phyloP scores from a whole-genome alignment of 2,797 vertebrate species.

The Orestias chungarensis region DNA sequence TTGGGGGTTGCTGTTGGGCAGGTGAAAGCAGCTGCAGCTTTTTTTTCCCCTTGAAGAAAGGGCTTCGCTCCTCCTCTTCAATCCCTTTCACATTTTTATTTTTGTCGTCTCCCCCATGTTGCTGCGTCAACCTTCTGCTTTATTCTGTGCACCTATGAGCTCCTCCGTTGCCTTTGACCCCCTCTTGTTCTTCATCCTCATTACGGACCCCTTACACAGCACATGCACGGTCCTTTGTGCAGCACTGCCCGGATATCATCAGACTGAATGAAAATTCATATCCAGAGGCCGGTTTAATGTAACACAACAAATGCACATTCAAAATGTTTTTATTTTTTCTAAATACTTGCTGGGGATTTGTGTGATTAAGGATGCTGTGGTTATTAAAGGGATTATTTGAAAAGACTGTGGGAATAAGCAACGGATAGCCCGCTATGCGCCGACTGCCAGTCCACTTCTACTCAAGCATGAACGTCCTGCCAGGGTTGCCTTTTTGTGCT shows the following conservation, averaged over 20 bases:
- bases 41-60: conserved; percentile 38
- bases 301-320: conserved; percentile 19
- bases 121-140: conserved; percentile 6
- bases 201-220: conserved; percentile 63
- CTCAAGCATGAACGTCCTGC: conserved; percentile 44
- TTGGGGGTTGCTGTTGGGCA: conserved; percentile 51
- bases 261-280: conserved; percentile 62
- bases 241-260: conserved; percentile 47
- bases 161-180: conserved; percentile 2
- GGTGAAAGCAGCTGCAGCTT: conserved; percentile 70
- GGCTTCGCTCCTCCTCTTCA: conserved; percentile 16
- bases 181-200: conserved; percentile 41
- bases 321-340: conserved; percentile 8
- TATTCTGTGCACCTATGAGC: conserved; percentile 23
- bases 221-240: conserved; percentile 61
- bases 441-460: conserved; percentile 42
- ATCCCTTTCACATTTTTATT: conserved; percentile 40
- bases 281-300: conserved; percentile 35
- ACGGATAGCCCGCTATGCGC: conserved; percentile 33
- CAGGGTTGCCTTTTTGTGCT: conserved; percentile 55
- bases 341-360: neutral
- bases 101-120: conserved; percentile 36
- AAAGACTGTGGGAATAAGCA: conserved; percentile 42
- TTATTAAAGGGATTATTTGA: conserved; percentile 41
- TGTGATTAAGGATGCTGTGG: conserved; percentile 25